Conservation (phyloP, 2,113 vertebrate genomes). For the Rallus limicola region DNA sequence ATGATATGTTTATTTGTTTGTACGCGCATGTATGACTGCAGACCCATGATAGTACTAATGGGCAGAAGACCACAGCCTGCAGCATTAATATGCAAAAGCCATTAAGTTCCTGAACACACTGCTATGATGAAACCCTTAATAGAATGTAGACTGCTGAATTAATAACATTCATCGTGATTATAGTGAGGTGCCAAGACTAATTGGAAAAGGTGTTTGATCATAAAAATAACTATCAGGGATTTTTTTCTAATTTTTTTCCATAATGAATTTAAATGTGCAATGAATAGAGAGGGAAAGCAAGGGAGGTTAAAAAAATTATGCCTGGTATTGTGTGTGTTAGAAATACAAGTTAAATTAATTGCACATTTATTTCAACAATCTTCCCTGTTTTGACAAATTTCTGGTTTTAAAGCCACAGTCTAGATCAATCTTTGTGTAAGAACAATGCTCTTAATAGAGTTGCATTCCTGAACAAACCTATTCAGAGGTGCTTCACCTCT, state of each 20-base stretch:
- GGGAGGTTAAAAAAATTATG: constrained; percentile 33
- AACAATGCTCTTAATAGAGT: neutral
- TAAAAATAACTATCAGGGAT: constrained; percentile 51
- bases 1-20: neutral
- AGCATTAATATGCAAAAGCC: constrained; percentile 49
- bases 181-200: constrained; percentile 59
- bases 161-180: constrained; percentile 67
- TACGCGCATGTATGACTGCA: neutral
- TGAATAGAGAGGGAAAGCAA: constrained; percentile 20
- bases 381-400: neutral
- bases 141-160: constrained; percentile 65
- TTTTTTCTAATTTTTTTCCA: neutral
- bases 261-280: constrained; percentile 60
- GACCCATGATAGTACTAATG: neutral
- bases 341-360: constrained; percentile 60
- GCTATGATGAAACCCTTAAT: constrained; percentile 52
- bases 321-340: neutral
- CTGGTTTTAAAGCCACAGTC: neutral
- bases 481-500: neutral
- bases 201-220: constrained; percentile 72
- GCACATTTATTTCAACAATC: constrained; percentile 31
- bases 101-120: constrained; percentile 35
- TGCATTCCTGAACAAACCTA: neutral
- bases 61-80: neutral
- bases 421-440: neutral